A percentile compares a stretch with the other conserved stretches of the same genome.
Evolutionary conservation across 2,113 vertebrate genomes (phyloP).

Genomic region (Notarius quadriscutis): DNA sequence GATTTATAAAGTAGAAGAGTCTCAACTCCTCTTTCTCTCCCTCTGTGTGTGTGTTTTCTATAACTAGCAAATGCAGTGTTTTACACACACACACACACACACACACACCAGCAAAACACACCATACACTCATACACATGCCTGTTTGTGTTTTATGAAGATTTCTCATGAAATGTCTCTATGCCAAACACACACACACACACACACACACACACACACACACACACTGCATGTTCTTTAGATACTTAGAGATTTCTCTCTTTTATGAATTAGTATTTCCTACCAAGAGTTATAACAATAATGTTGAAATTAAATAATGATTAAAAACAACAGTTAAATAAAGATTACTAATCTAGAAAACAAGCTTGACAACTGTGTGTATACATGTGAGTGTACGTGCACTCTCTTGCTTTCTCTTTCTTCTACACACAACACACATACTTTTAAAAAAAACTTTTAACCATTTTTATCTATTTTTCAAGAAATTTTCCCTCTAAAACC

Average conservation of each 20-base stretch:
- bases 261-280: background rate
- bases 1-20: background rate
- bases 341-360: background rate
- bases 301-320: background rate
- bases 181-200: background rate
- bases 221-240: background rate
- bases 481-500: background rate
- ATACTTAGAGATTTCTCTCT: background rate
- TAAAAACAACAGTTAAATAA: background rate
- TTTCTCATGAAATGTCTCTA: background rate
- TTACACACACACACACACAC: background rate
- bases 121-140: background rate
- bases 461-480: background rate
- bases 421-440: background rate
- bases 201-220: background rate
- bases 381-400: background rate
- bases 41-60: background rate
- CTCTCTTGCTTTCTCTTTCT: background rate
- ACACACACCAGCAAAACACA: slow-evolving; percentile 11
- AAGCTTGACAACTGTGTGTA: background rate
- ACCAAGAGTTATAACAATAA: background rate
- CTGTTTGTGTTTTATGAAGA: background rate
- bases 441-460: background rate
- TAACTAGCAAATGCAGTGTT: too few relatives aligned
- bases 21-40: background rate